These are phyloP conservation scores for Calycopis cecrops DNA, from an alignment of 1,140 invertebrate genomes.

Conservation along the genomic window DNA sequence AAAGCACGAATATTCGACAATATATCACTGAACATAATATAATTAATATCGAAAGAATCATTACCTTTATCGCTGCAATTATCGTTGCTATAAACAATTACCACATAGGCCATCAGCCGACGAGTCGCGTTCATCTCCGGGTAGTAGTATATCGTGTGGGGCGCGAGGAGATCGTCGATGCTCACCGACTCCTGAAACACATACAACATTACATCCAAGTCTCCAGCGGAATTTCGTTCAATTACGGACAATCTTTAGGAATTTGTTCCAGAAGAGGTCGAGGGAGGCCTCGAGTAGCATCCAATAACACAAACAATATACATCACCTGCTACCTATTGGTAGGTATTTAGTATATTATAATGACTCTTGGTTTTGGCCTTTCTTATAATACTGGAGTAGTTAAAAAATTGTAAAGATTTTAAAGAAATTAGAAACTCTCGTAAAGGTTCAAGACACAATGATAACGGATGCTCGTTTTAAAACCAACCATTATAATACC, in stretches of 20 bases:
- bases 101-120: background rate
- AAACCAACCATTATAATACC: conserved; percentile 34
- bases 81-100: too few species aligned
- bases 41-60: too few species aligned
- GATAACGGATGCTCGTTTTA: conserved; percentile 29
- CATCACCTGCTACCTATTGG: conserved; percentile 68
- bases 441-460: conserved; percentile 24
- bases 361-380: conserved; percentile 1
- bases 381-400: background rate
- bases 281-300: conserved; percentile 37
- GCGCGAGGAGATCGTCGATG: background rate
- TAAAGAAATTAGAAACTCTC: conserved; percentile 4
- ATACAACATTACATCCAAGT: background rate
- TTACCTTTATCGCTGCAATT: too few species aligned
- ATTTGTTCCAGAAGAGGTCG: conserved; percentile 49
- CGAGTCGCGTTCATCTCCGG: background rate
- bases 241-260: background rate
- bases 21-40: too few species aligned
- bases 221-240: background rate
- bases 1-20: too few species aligned
- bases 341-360: conserved; percentile 30
- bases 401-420: background rate
- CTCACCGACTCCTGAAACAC: background rate
- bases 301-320: conserved; percentile 43
- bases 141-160: background rate